These are phyloP conservation scores for Dyspetes luteomarginatus DNA, from an alignment of 2,888 invertebrate species.

Conservation along the genomic window DNA sequence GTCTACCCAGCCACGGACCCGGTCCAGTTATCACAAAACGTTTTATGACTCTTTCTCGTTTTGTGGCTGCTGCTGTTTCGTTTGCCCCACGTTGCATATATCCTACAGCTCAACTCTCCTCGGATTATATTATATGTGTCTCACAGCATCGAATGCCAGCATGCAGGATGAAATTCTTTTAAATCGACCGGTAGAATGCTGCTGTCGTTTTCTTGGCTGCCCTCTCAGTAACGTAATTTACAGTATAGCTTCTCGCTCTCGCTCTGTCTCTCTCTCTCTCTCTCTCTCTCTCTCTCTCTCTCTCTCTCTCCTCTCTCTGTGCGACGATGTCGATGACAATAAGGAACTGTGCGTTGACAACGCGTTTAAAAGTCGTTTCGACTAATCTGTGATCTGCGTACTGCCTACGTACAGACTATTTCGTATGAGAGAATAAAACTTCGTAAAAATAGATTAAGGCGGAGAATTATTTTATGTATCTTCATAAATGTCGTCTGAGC, in stretches of 20 bases:
- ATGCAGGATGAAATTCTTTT: constrained; percentile 45
- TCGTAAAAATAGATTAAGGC: constrained; percentile 6
- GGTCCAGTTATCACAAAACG: constrained; percentile 69
- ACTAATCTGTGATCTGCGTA: constrained; percentile 52
- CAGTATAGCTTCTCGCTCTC: constrained; percentile 8
- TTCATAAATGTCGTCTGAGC: too few species aligned
- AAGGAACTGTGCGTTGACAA: constrained; percentile 60
- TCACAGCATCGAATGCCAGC: constrained; percentile 52
- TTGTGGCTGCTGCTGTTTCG: constrained; percentile 30
- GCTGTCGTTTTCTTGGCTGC: constrained; percentile 31
- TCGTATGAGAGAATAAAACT: constrained; percentile 6
- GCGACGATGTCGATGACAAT: constrained; percentile 53
- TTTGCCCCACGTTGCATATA: constrained; percentile 13
- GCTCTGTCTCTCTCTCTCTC: neutral
- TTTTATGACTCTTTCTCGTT: constrained; percentile 61
- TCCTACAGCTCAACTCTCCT: constrained; percentile 27
- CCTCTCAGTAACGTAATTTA: constrained; percentile 13
- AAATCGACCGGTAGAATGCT: constrained; percentile 55
- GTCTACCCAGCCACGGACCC: constrained; percentile 41
- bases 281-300: constrained; percentile 3
- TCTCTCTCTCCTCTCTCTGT: neutral
- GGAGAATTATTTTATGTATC: constrained; percentile 32
- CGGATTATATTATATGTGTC: constrained; percentile 53
- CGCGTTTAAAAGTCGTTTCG: constrained; percentile 51
- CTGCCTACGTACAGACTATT: constrained; percentile 23